Conservation (phyloP, 1,140 invertebrate species). For the Oedothorax gibbosus region DNA sequence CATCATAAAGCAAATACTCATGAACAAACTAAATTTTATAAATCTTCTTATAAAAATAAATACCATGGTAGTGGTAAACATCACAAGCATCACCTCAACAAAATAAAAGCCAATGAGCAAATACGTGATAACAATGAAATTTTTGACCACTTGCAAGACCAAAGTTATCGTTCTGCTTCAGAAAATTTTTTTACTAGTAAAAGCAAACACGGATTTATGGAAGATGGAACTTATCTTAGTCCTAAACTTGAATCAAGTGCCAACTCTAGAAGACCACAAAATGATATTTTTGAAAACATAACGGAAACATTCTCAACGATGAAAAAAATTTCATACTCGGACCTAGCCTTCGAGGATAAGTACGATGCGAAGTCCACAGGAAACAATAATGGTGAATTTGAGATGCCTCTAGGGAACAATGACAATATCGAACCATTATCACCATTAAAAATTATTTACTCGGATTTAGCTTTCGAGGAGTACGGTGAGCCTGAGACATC, state of each 20-base stretch:
- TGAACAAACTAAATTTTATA: not conserved
- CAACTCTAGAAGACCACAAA: constrained; percentile 13
- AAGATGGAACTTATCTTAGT: not conserved
- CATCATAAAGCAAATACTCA: constrained; percentile 1
- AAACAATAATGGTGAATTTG: too few species aligned
- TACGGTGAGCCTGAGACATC: too few species aligned
- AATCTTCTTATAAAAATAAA: not conserved
- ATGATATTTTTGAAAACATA: too few species aligned
- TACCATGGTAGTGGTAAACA: not conserved
- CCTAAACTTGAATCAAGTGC: constrained; percentile 29
- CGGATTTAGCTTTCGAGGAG: too few species aligned
- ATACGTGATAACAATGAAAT: not conserved
- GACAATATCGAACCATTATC: too few species aligned
- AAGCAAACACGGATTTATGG: constrained; percentile 5
- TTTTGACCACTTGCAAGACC: constrained; percentile 10
- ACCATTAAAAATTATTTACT: too few species aligned
- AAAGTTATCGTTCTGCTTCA: not conserved
- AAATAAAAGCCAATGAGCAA: constrained; percentile 3
- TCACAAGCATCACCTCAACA: not conserved
- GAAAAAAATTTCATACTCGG: too few species aligned
- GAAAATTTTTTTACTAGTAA: constrained; percentile 2
- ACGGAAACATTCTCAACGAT: too few species aligned
- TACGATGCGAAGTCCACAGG: too few species aligned
- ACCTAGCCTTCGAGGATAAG: too few species aligned
- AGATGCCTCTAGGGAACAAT: too few species aligned